Base-by-base conservation (phyloP, 2,888 invertebrate genomes). In the Sycophila texana region DNA sequence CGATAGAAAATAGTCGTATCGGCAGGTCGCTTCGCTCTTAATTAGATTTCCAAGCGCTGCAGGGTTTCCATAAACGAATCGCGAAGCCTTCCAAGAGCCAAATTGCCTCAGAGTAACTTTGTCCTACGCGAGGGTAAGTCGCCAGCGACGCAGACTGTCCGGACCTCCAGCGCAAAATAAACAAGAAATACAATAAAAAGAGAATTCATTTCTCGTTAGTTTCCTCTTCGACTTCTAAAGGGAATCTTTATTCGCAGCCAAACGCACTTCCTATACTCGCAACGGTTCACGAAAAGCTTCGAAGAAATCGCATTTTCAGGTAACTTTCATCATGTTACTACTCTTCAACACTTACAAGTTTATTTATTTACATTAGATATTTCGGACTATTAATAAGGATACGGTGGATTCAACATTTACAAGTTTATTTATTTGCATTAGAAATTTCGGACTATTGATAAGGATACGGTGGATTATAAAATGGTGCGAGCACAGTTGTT, bases 51-150 rank as follows among this genome's bases (percentile, higher is more conserved):
- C 80, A 74, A 83, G 85, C 84, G 83, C 83, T 83, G 82, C 74
- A 80, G 83, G 86, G 89, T 83, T 89, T 89, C 89, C 85, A 83
- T 88, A 88, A 89, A 88, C 84, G 87, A 89, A 88, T 89, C 86
- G 87, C 83, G 89, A 90, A 90, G 84, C 87, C 89, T 84, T 84
- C 81, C 83, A 89, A 88, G 84, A 84, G 84, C 84, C 80, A 75
- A 82, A 79, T 82, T 81, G 86, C 83, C 83, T 85, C 86, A 88
- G 86, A 88, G 85, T 84, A 85, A 82, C 84, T 82, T 83, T 82
- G 83, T 82, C 83, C 84, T 82, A 83, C 85, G 83, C 78, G 90
- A 84, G 90, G 91, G 90, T 84, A 83, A 87, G 86, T 86, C 65
- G 72, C 18, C 39, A 26, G 18, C 60, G 22, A 13, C n/a, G 12